Base-by-base conservation (phyloP, 2,888 invertebrate species). In the Patella ulyssiponensis region DNA sequence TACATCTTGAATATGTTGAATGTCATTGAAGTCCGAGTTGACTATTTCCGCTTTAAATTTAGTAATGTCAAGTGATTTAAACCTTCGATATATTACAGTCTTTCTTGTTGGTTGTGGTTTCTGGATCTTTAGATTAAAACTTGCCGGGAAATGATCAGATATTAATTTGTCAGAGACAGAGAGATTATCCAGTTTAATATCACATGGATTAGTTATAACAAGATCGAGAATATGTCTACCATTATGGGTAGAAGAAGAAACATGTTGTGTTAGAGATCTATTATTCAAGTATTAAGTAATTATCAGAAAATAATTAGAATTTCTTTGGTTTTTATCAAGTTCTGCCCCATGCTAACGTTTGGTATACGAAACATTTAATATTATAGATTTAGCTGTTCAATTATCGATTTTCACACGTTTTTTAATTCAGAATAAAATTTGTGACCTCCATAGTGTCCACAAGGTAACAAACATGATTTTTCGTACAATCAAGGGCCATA, bases 221-320 rank as follows among this genome's bases (percentile, higher is more conserved):
- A 71, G 71, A 71, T 71, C 71, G 9, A 71, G 71, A 23, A 17
- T 71, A 27, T 71, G 20, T 71, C 71, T 27, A n/a, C 14, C 17
- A 44, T 23, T 23, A 27, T 71, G 71, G 17, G 23, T 71, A 27
- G 71, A 71, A 15, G 27, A 23, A 44, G 20, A 27, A 11, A 71
- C 71, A n/a, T n/a, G 71, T 27, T 71, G 71, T 23, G n/a, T 51
- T 7, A 71, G 71, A 27, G 33, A 27, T 44, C 27, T 44, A 44
- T 17, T 44, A 27, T 71, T 44, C 33, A 71, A 27, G 27, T 27
- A 27, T 27, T 27, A 27, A 27, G 27, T 27, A 27, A 27, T 27
- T 27, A 27, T 27, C 27, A 27, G 27, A 27, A 27, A 27, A 27
- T 27, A 27, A 27, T 27, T 27, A 27, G 27, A 27, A 27, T 27